These are phyloP conservation scores for Python bivittatus DNA, from an alignment of 2,113 vertebrate species.

Conservation along the genomic window DNA sequence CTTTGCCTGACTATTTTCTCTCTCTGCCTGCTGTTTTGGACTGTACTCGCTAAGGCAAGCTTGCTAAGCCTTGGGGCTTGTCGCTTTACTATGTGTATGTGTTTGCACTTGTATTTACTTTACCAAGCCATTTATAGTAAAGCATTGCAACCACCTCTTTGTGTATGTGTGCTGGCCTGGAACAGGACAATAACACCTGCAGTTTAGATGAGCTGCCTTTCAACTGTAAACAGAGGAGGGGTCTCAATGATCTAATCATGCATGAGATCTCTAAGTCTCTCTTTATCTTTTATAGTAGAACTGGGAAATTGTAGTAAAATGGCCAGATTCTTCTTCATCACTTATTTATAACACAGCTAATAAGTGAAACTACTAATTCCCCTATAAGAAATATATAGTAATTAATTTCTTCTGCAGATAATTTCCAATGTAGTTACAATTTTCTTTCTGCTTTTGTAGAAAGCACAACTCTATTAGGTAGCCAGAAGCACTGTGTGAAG, in stretches of 20 bases:
- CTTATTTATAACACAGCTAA: background rate
- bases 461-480: background rate
- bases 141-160: too few species aligned
- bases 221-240: background rate
- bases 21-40: too few species aligned
- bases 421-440: background rate
- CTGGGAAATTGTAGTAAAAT: background rate
- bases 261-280: background rate
- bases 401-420: background rate
- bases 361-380: background rate
- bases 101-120: too few species aligned
- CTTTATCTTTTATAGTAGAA: background rate
- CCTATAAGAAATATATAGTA: background rate
- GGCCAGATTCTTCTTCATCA: background rate
- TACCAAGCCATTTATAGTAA: too few species aligned
- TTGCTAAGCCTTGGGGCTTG: too few species aligned
- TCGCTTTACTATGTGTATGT: too few species aligned
- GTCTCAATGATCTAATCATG: background rate
- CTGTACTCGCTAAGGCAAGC: too few species aligned
- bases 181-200: too few species aligned
- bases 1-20: too few species aligned
- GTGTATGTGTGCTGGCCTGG: too few species aligned
- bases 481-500: background rate
- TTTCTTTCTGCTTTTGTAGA: background rate
- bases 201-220: background rate